These are phyloP conservation scores for Slavum lentiscoides DNA, from an alignment of 2,888 invertebrate species.

Conservation along the genomic window DNA sequence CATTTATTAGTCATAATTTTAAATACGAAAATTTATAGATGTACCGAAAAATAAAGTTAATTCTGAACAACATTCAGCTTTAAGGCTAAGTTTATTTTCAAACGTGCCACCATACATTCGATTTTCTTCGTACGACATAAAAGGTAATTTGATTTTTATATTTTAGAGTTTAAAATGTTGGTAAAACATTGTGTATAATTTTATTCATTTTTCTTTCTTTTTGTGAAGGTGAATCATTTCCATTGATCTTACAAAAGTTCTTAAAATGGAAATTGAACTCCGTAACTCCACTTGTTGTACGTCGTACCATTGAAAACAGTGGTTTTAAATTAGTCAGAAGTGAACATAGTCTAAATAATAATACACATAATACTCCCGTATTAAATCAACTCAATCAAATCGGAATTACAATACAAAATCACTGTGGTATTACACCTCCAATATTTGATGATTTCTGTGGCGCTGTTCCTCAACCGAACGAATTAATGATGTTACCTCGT, in stretches of 20 bases:
- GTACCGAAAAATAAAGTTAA: background rate
- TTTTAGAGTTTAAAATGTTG: too few species aligned
- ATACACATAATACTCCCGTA: too few species aligned
- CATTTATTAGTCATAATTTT: background rate
- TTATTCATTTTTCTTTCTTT: background rate
- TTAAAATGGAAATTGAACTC: constrained; percentile 93
- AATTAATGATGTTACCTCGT: constrained; percentile 12
- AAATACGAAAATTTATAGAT: too few species aligned
- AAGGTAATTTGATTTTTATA: constrained; percentile 58
- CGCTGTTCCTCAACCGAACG: background rate
- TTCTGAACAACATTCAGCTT: constrained; percentile 55
- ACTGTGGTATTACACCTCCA: constrained; percentile 22
- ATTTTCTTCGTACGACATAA: constrained; percentile 74
- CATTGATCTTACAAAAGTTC: constrained; percentile 73
- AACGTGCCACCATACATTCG: constrained; percentile 81
- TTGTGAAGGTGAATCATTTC: constrained; percentile 62
- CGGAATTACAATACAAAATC: constrained; percentile 6
- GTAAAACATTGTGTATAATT: too few species aligned
- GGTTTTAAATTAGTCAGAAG: constrained; percentile 85
- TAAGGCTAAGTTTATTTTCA: constrained; percentile 70
- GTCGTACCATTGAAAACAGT: constrained; percentile 80
- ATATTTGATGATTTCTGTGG: constrained; percentile 12
- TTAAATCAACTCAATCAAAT: background rate
- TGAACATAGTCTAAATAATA: constrained; percentile 60
- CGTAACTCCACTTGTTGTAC: constrained; percentile 90